Conservation (phyloP, 2,113 vertebrate species). For the Brachypteracias leptosomus region DNA sequence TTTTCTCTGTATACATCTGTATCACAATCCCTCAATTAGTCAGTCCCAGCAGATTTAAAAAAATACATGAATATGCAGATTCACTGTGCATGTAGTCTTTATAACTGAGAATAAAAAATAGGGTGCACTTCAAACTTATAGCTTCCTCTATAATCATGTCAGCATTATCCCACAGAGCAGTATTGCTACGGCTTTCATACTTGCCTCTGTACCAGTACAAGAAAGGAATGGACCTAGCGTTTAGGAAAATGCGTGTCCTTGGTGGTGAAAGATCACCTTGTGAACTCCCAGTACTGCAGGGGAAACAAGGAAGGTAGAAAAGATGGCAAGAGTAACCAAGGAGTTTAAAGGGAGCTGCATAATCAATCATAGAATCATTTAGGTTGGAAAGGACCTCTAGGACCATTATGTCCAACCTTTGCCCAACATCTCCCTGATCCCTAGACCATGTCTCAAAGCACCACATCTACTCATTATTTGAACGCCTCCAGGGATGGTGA, state of each 20-base stretch:
- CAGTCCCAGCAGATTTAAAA: neutral
- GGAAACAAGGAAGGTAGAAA: neutral
- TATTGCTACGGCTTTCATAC: neutral
- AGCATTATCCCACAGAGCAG: neutral
- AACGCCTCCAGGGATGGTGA: no score
- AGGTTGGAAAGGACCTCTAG: no score
- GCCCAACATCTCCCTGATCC: no score
- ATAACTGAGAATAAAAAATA: neutral
- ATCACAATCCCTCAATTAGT: neutral
- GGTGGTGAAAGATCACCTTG: neutral
- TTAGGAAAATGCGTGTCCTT: neutral
- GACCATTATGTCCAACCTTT: no score
- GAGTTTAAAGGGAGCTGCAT: neutral
- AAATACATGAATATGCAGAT: neutral
- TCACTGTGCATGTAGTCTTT: neutral
- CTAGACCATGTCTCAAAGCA: no score
- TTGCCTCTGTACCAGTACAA: neutral
- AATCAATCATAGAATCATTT: no score
- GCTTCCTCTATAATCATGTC: neutral
- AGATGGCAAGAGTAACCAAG: neutral
- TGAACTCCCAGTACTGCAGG: neutral
- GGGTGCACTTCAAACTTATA: neutral
- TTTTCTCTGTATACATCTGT: neutral
- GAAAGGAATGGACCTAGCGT: neutral
- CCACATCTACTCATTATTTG: no score